phyloP scores from a whole-genome alignment of 2,888 invertebrate species.

The Ctena decussata region DNA sequence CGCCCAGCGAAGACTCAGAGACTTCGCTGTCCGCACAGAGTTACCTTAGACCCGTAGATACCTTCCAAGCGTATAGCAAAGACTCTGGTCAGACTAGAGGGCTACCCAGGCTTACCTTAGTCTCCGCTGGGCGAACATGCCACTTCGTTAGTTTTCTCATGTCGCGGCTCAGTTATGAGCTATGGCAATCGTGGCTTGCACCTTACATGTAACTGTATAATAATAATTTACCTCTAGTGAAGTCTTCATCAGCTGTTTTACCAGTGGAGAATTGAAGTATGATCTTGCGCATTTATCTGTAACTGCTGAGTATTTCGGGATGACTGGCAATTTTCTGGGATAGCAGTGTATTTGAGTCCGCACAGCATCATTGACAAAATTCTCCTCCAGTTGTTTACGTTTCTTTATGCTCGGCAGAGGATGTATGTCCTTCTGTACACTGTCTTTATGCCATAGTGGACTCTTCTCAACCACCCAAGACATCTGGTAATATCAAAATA shows the following conservation, averaged over 20 bases:
- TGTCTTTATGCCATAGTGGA: slow-evolving; percentile 76
- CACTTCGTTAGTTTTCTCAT: too few species aligned
- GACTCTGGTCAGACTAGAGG: too few species aligned
- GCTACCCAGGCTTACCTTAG: too few species aligned
- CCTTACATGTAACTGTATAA: too few species aligned
- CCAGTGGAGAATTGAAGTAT: slow-evolving; percentile 80
- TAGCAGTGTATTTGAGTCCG: slow-evolving; percentile 62
- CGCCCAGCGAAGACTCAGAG: too few species aligned
- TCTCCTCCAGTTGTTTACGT: slow-evolving; percentile 56
- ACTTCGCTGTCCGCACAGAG: too few species aligned
- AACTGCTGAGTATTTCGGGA: slow-evolving; percentile 81
- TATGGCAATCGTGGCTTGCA: too few species aligned
- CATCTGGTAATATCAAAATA: too few species aligned
- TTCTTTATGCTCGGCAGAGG: slow-evolving; percentile 62
- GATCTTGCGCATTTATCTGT: slow-evolving; percentile 77
- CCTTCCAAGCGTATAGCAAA: too few species aligned
- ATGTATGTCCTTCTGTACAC: slow-evolving; percentile 64
- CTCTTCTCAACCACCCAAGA: slow-evolving; percentile 78
- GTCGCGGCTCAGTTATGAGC: too few species aligned
- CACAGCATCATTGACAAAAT: slow-evolving; percentile 77
- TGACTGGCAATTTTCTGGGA: slow-evolving; percentile 77
- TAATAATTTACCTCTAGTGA: neutral
- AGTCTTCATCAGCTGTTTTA: slow-evolving; percentile 66
- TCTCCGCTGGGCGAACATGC: too few species aligned
- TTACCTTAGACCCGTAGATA: too few species aligned